A percentile compares a stretch with the other conserved stretches of the same genome.
phyloP scores from a whole-genome alignment of 2,888 invertebrate species.

The Aproaerema taeniolella region DNA sequence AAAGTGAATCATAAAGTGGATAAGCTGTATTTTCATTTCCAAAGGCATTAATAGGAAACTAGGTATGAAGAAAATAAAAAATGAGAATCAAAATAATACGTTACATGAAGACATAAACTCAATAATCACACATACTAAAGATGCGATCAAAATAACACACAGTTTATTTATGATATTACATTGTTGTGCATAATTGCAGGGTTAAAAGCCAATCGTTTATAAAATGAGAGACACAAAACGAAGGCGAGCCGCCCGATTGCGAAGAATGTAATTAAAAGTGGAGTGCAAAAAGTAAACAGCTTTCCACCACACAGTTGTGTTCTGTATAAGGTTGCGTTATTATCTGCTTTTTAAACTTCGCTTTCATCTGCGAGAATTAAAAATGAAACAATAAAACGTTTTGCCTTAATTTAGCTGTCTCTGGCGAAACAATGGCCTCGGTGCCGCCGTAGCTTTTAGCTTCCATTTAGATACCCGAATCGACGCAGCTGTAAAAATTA shows the following conservation, averaged over 20 bases:
- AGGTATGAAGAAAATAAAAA: too few species aligned
- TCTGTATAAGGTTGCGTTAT: conserved; percentile 57
- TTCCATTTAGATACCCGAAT: conserved; percentile 21
- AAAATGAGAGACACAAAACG: conserved; percentile 42
- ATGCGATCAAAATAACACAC: too few species aligned
- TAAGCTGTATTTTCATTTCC: too few species aligned
- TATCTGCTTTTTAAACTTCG: conserved; percentile 65
- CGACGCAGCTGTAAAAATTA: neutral
- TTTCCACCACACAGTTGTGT: conserved; percentile 46
- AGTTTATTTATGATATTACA: neutral
- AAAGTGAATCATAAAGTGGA: too few species aligned
- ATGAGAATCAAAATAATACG: too few species aligned
- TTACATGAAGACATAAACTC: too few species aligned
- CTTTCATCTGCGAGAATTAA: conserved; percentile 58
- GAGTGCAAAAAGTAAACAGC: conserved; percentile 57
- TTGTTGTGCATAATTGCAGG: neutral
- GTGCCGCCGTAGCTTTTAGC: conserved; percentile 37
- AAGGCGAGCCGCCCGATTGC: conserved; percentile 41
- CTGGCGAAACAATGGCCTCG: conserved; percentile 50
- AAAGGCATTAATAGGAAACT: too few species aligned
- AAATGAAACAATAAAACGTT: conserved; percentile 59
- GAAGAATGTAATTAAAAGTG: conserved; percentile 67
- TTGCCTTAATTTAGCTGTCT: conserved; percentile 58
- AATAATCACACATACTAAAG: too few species aligned
- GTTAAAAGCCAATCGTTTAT: conserved; percentile 26